Conservation (phyloP, 1,140 invertebrate genomes). For the Archegozetes longisetosus region DNA sequence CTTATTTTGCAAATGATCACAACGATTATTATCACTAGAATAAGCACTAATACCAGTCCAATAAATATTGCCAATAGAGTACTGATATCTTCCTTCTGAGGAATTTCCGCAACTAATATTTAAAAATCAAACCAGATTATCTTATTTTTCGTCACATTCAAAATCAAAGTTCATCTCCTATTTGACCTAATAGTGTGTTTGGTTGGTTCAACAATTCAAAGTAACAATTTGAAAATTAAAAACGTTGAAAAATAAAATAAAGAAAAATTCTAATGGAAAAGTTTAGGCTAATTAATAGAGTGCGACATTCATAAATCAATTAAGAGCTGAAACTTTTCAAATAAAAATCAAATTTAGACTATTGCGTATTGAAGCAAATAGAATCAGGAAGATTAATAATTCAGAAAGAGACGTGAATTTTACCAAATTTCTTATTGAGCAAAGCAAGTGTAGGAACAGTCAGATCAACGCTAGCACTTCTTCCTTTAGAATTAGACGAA, state of each 20-base stretch:
- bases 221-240: no score
- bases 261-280: no score
- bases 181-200: no score
- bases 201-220: no score
- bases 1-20: background rate
- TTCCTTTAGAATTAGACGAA: slow-evolving; percentile 49
- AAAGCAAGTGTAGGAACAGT: slow-evolving; percentile 15
- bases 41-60: background rate
- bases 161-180: no score
- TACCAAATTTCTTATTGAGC: slow-evolving; percentile 11
- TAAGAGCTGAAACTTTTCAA: background rate
- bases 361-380: no score
- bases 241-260: no score
- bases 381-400: background rate
- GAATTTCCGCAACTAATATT: background rate
- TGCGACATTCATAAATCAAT: no score
- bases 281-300: no score
- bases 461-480: slow-evolving; percentile 36
- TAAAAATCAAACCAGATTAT: no score
- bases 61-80: background rate
- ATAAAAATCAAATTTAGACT: background rate
- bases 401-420: background rate
- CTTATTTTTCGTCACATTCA: no score
- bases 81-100: background rate
- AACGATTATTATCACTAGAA: background rate